These are phyloP conservation scores for Antheraea pernyi DNA, from an alignment of 1,140 invertebrate genomes.

Conservation along the genomic window DNA sequence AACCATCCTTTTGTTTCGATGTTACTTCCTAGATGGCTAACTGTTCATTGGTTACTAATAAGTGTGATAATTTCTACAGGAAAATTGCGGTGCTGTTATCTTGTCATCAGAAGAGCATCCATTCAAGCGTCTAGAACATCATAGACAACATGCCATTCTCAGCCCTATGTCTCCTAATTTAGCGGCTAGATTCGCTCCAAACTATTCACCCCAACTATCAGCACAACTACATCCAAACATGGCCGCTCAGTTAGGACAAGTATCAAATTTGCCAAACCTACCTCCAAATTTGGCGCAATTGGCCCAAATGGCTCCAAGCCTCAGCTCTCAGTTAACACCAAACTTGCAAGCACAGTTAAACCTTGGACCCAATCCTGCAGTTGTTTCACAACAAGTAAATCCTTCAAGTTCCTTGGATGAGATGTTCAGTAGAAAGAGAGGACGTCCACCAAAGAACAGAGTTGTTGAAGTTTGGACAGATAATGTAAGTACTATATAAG, in stretches of 20 bases:
- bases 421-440: conserved; percentile 94
- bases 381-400: conserved; percentile 80
- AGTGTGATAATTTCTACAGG: conserved; percentile 72
- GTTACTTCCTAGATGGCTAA: too few relatives aligned
- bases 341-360: conserved; percentile 69
- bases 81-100: conserved; percentile 92
- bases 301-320: conserved; percentile 76
- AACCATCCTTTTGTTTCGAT: too few relatives aligned
- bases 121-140: conserved; percentile 93
- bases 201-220: conserved; percentile 65
- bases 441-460: conserved; percentile 94
- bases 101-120: conserved; percentile 89
- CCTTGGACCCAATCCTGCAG: conserved; percentile 56
- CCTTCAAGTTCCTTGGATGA: conserved; percentile 89
- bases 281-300: conserved; percentile 68
- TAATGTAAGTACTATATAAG: conserved; percentile 80
- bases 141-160: conserved; percentile 88
- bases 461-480: conserved; percentile 94
- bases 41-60: neutral
- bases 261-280: conserved; percentile 57
- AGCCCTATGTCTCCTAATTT: conserved; percentile 81
- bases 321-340: conserved; percentile 66
- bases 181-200: conserved; percentile 74
- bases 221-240: conserved; percentile 71
- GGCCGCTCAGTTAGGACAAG: conserved; percentile 70